Evolutionary conservation across 1,140 invertebrate species (phyloP).

Genomic region (Homarus americanus): DNA sequence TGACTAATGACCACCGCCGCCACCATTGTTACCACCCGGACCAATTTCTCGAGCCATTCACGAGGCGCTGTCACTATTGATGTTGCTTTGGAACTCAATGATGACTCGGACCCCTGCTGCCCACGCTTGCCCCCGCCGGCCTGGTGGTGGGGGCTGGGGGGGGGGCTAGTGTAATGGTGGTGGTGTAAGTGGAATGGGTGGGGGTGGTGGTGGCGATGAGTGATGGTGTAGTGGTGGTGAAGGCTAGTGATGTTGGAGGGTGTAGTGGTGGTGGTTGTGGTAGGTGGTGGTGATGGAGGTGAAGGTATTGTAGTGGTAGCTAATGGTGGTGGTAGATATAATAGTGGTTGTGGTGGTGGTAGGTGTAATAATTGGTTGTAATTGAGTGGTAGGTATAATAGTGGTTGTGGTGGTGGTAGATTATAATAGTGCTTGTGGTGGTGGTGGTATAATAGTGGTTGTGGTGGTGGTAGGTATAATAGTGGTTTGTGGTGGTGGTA

Average conservation of each 20-base stretch:
- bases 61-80: constrained; percentile 38
- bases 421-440: too few species aligned
- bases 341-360: not conserved
- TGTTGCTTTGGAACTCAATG: not conserved
- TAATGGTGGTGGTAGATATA: not conserved
- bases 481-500: too few species aligned
- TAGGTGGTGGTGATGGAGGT: constrained; percentile 17
- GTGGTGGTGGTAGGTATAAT: too few species aligned
- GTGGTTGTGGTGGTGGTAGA: too few species aligned
- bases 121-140: not conserved
- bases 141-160: not conserved
- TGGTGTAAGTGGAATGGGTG: not conserved
- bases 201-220: not conserved
- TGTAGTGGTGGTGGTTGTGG: not conserved
- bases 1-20: constrained; percentile 36
- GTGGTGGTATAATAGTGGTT: too few species aligned
- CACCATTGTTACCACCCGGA: constrained; percentile 24
- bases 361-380: not conserved
- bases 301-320: not conserved
- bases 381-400: too few species aligned
- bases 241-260: not conserved
- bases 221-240: not conserved
- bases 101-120: constrained; percentile 8
- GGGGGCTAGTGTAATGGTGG: not conserved
- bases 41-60: constrained; percentile 50